phyloP scores from a whole-genome alignment of 2,797 vertebrate genomes.

The Lemur catta region DNA sequence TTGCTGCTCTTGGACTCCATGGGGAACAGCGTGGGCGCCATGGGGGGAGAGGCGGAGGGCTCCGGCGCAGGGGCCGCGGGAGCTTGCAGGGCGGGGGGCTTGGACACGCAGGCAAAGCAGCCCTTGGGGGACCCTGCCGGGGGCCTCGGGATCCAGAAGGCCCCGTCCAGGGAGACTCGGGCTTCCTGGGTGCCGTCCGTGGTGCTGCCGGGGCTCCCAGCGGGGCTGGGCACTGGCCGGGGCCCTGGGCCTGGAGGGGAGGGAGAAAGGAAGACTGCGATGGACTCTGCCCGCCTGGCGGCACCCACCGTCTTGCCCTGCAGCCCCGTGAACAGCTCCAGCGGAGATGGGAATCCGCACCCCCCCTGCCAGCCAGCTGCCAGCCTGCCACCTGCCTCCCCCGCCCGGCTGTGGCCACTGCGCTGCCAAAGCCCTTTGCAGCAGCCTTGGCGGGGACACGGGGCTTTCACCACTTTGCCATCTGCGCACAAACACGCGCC shows the following conservation, averaged over 20 bases:
- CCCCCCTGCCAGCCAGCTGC: conserved; percentile 35
- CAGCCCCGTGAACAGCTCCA: background rate
- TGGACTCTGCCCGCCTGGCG: conserved; percentile 12
- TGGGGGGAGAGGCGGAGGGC: conserved; percentile 76
- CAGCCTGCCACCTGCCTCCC: conserved; percentile 55
- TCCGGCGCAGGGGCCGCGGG: background rate
- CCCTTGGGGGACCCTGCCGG: conserved; percentile 80
- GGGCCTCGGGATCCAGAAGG: conserved; percentile 83
- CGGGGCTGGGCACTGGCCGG: conserved; percentile 77
- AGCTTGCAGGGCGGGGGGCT: conserved; percentile 81
- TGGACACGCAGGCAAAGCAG: conserved; percentile 85
- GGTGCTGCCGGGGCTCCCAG: conserved; percentile 82
- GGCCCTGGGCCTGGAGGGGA: conserved; percentile 75
- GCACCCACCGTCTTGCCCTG: background rate
- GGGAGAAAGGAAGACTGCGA: conserved; percentile 38
- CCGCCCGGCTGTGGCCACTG: background rate
- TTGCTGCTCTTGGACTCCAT: conserved; percentile 87
- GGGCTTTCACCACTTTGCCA: conserved; percentile 37
- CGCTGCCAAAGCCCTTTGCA: conserved; percentile 21
- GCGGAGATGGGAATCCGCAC: background rate
- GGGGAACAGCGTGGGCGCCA: conserved; percentile 82
- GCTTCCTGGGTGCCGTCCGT: conserved; percentile 86
- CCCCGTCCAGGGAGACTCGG: conserved; percentile 84
- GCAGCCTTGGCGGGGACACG: conserved; percentile 32
- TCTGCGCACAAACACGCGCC: conserved; percentile 42